Conservation (phyloP, 2,113 vertebrate species). For the Oplegnathus fasciatus region DNA sequence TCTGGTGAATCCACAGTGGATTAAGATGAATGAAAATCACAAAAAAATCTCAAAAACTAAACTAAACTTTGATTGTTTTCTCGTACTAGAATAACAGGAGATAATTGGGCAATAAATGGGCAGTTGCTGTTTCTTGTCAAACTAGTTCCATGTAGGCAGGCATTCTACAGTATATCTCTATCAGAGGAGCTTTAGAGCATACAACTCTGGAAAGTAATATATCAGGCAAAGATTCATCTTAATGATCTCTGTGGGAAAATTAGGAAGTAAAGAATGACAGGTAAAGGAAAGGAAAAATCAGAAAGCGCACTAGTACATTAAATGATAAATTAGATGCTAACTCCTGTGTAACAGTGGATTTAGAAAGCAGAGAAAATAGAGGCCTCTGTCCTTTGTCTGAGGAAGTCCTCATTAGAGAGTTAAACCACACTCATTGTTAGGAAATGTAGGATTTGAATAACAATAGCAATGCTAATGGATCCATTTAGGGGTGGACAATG, state of each 20-base stretch:
- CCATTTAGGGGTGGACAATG: slow-evolving; percentile 80
- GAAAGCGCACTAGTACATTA: neutral
- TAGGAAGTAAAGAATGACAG: neutral
- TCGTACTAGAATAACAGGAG: neutral
- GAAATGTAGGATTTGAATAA: slow-evolving; percentile 86
- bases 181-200: neutral
- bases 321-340: slow-evolving; percentile 8
- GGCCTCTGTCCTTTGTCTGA: slow-evolving; percentile 73
- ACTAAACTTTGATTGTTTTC: neutral
- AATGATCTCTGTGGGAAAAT: neutral
- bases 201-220: neutral
- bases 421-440: slow-evolving; percentile 82
- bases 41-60: too few relatives aligned
- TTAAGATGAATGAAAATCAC: neutral
- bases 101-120: neutral
- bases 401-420: slow-evolving; percentile 83
- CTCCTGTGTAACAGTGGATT: slow-evolving; percentile 35
- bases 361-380: slow-evolving; percentile 63
- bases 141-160: neutral
- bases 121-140: too few relatives aligned
- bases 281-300: neutral
- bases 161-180: neutral
- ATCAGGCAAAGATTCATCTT: neutral
- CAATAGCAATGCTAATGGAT: slow-evolving; percentile 86
- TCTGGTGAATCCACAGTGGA: neutral